Evolutionary conservation across 2,888 invertebrate genomes (phyloP).

Genomic region (Machimus rusticus): DNA sequence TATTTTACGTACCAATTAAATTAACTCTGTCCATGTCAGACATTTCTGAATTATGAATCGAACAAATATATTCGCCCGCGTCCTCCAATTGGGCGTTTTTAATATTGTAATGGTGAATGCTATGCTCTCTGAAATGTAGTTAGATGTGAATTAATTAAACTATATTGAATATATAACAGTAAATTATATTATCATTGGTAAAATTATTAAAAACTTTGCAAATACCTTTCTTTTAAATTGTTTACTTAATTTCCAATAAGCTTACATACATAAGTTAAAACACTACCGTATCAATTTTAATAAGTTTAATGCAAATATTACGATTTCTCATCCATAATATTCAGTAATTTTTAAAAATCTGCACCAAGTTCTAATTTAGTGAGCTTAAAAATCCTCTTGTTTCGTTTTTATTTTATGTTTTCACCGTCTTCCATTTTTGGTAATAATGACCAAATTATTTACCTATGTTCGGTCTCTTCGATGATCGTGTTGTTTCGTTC

Average conservation of each 20-base stretch:
- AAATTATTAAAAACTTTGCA: too few species aligned
- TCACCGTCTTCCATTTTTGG: background rate
- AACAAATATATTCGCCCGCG: conserved; percentile 64
- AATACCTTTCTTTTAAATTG: too few species aligned
- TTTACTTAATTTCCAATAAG: too few species aligned
- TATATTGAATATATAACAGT: background rate
- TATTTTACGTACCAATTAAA: conserved; percentile 39
- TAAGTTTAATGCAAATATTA: too few species aligned
- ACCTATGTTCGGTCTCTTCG: background rate
- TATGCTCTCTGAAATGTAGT: conserved; percentile 39
- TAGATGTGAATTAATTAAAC: background rate
- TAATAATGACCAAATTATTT: background rate
- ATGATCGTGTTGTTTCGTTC: conserved; percentile 27
- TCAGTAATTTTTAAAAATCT: too few species aligned
- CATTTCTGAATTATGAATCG: conserved; percentile 64
- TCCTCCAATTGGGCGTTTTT: conserved; percentile 57
- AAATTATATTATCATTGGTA: too few species aligned
- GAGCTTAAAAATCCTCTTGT: too few species aligned
- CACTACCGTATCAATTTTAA: too few species aligned
- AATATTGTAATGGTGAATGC: conserved; percentile 41
- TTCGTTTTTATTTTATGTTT: too few species aligned
- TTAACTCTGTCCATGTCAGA: conserved; percentile 50
- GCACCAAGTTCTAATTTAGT: too few species aligned
- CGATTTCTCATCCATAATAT: too few species aligned
- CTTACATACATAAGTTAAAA: too few species aligned